Base-by-base conservation (phyloP, 2,113 vertebrate genomes). In the Poeciliopsis retropinna region DNA sequence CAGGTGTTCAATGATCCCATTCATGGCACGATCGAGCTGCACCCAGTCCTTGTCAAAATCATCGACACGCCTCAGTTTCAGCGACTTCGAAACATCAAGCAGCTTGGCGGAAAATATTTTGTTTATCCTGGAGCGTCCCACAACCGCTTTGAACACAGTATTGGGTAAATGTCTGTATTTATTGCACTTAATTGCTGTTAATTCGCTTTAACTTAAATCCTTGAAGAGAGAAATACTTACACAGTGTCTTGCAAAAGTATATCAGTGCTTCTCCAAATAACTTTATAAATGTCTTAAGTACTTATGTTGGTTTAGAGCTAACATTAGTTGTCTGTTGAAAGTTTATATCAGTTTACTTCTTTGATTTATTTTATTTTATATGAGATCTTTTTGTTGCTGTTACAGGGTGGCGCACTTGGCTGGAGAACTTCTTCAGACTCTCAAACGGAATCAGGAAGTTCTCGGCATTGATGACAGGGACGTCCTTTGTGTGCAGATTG, bases 1-100 rank as follows among this genome's bases (percentile, higher is more conserved):
- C 83, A 99, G 98, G 97, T 99, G 19, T 97, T 99, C 75, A 99
- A 99, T 0, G 98, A 99, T 85, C 96, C 97, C 3, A 94, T 99
- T 71, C 98, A 99, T 0, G 97, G 97, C 1, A 97, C 97, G 60
- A 93, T 99, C 76, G 97, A 96, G 67, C 47, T 99, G 11, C 98
- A 98, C 28, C 97, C 97, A 1, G 94, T 99, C 13, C 95, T 99
- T 1, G 80, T 99, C 64, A 87, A 60, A 7, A 96, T 99, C 92
- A 97, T 99, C 0, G 98, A 99, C 92, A 99, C 97, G 0, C 97
- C 96, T 22, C 97, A 99, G 41, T 99, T 99, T 91, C 97, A 99
- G 87, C 95, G 97, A 29, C 95, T 99, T 1, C 88, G 97, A 8
- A 93, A 97, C 79, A 95, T 99, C 73, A 98, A 97, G 82, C 98